Conservation (phyloP, 2,888 invertebrate species). For the Gymnoscelis rufifasciata region DNA sequence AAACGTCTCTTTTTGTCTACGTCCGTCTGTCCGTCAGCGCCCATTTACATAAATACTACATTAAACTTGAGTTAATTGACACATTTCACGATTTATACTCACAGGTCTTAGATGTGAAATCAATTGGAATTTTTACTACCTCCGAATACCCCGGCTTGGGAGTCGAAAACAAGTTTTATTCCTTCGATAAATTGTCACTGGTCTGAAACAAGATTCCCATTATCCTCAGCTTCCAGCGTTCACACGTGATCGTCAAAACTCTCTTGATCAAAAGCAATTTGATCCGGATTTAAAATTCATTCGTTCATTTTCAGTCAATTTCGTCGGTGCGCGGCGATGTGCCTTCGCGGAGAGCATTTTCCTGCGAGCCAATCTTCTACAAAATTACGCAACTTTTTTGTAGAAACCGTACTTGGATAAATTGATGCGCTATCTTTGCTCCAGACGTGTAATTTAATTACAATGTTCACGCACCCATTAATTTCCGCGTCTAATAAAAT, state of each 20-base stretch:
- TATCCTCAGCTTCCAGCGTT: conserved; percentile 17
- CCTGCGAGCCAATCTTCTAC: conserved; percentile 30
- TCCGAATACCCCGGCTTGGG: conserved; percentile 22
- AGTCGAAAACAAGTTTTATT: conserved; percentile 23
- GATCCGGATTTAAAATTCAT: conserved; percentile 35
- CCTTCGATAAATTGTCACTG: conserved; percentile 29
- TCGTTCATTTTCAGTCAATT: conserved; percentile 34
- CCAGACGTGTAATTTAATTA: conserved; percentile 22
- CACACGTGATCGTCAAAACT: conserved; percentile 30
- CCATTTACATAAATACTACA: conserved; percentile 75
- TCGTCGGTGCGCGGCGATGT: conserved; percentile 20
- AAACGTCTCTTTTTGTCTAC: conserved; percentile 54
- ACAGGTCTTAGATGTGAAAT: conserved; percentile 44
- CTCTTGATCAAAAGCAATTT: conserved; percentile 33
- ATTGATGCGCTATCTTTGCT: not conserved
- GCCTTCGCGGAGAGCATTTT: conserved; percentile 22
- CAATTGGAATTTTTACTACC: conserved; percentile 35
- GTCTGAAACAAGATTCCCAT: conserved; percentile 24
- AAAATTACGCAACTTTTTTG: conserved; percentile 28
- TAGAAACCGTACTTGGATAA: conserved; percentile 17
- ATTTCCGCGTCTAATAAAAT: conserved; percentile 29
- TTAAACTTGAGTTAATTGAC: conserved; percentile 76
- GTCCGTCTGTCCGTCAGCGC: conserved; percentile 54
- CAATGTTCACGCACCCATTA: conserved; percentile 19
- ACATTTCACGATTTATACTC: conserved; percentile 73